These are phyloP conservation scores for Opisthograptis luteolata DNA, from an alignment of 2,888 invertebrate species.

Conservation along the genomic window DNA sequence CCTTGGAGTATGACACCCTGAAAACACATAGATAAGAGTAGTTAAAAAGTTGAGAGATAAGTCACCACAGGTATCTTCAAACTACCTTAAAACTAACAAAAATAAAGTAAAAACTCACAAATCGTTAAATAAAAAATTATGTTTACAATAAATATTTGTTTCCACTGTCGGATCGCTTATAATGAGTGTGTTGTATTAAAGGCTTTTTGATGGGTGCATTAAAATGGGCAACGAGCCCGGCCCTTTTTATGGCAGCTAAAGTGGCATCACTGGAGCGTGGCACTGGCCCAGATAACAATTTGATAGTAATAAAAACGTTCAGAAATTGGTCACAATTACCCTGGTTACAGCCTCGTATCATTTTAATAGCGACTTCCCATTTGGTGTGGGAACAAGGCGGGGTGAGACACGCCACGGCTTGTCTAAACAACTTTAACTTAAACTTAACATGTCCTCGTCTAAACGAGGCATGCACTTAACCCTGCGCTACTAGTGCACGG, in stretches of 20 bases:
- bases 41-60: no score
- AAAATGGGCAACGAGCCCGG: slow-evolving; percentile 26
- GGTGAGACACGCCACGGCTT: slow-evolving; percentile 4
- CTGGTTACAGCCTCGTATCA: slow-evolving; percentile 75
- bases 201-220: slow-evolving; percentile 30
- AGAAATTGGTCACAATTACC: slow-evolving; percentile 80
- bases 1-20: no score
- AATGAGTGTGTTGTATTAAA: slow-evolving; percentile 23
- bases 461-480: slow-evolving; percentile 14
- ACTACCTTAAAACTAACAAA: not conserved
- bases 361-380: slow-evolving; percentile 73
- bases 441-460: no score
- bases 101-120: not conserved
- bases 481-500: not conserved
- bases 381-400: slow-evolving; percentile 69
- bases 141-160: slow-evolving; percentile 27
- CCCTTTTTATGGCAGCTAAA: slow-evolving; percentile 46
- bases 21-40: no score
- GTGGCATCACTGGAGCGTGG: slow-evolving; percentile 51
- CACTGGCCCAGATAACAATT: slow-evolving; percentile 68
- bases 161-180: slow-evolving; percentile 6
- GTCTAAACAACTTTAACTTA: no score
- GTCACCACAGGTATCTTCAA: no score
- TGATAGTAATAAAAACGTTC: slow-evolving; percentile 78
- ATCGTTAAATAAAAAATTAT: slow-evolving; percentile 12